These are phyloP conservation scores for Sisyra terminalis DNA, from an alignment of 2,888 invertebrate genomes.

Conservation along the genomic window DNA sequence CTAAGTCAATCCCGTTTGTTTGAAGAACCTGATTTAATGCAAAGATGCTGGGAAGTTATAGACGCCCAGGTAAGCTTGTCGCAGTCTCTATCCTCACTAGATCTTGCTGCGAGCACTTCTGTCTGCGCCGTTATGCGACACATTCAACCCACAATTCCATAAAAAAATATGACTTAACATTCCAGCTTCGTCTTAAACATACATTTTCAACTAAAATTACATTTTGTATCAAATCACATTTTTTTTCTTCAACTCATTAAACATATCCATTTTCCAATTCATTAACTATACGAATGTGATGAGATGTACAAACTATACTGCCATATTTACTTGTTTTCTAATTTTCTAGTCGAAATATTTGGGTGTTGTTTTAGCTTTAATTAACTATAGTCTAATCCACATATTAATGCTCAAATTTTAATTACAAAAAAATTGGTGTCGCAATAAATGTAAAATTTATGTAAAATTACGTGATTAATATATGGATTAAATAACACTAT, in stretches of 20 bases:
- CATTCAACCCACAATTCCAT: not conserved
- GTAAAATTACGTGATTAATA: constrained; percentile 3
- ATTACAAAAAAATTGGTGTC: not conserved
- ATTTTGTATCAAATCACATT: not conserved
- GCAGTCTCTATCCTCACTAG: constrained; percentile 24
- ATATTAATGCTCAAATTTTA: constrained; percentile 1
- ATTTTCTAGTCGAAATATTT: too few species aligned
- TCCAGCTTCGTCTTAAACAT: not conserved
- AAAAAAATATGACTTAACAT: not conserved
- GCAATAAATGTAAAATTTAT: constrained; percentile 1
- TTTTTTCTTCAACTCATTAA: not conserved
- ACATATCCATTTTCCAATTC: not conserved
- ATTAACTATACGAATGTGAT: too few species aligned
- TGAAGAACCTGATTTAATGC: constrained; percentile 94
- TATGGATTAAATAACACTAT: constrained; percentile 4
- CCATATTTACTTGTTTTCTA: too few species aligned
- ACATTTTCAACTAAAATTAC: not conserved
- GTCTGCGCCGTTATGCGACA: not conserved
- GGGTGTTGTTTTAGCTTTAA: too few species aligned
- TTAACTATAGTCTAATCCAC: constrained; percentile 2
- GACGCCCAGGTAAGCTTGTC: constrained; percentile 75
- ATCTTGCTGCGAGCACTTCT: constrained; percentile 15
- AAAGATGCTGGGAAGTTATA: constrained; percentile 93
- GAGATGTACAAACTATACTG: too few species aligned
- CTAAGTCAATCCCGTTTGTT: constrained; percentile 89